Evolutionary conservation across 2,113 vertebrate species (phyloP), one percentile per base, ranked within the genome.

Genomic region (Anser cygnoides): DNA sequence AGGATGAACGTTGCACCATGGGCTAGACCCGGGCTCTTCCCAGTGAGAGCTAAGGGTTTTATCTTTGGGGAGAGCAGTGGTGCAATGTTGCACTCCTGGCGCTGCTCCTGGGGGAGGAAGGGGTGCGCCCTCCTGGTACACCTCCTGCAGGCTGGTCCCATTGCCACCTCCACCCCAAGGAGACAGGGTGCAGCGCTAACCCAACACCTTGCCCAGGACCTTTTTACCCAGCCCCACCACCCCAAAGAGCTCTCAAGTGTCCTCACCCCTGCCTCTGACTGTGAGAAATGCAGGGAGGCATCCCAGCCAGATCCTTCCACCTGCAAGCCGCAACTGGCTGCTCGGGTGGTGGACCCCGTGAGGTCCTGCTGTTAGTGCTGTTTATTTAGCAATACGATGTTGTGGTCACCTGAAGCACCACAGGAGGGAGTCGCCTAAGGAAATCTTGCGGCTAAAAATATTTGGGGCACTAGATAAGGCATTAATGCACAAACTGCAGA

Each of bases 81-180:
- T 19, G 68, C 15, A 15, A 22, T 35, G 17, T 23, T 44, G 17
- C 50, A 59, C 33, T 59, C 23, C 31, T 0, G 0, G 13, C 17
- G 10, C 5, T 10, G 35, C 7, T 16, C 9, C 35, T 16, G 14
- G 5, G 26, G 43, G 9, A 55, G 2, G 10, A 52, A 19, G 25
- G 14, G 2, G 46, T 49, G 46, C 20, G 37, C 21, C 44, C 23
- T 84, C 14, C 25, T 7, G 2, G 2, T 7, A 5, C 20, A 63
- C 2, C 71, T n/a, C 12, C 9, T 28, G 28, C 28, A 71, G 52
- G 3, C 10, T 84, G 28, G 28, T 3, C 31, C 13, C 43, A 7
- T 28, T 58, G 50, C 12, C 14, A 5, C 11, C 23, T 65, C 46
- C 57, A 49, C 37, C 55, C 44, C 20, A 1, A 82, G 21, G 44